Conservation (phyloP, 2,888 invertebrate species). For the Seladonia tumulorum region DNA sequence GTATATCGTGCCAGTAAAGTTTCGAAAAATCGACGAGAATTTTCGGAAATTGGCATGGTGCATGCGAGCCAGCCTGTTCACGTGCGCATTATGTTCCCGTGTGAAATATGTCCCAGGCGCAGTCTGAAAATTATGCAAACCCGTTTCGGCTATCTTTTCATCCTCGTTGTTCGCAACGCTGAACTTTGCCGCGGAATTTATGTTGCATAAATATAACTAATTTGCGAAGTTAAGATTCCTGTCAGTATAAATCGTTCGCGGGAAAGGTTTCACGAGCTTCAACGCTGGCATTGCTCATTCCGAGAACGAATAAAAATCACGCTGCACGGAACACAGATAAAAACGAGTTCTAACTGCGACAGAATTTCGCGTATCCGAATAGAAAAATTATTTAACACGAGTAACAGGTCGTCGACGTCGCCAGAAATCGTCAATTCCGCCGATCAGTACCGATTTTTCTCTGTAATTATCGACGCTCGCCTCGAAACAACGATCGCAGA, state of each 20-base stretch:
- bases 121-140: constrained; percentile 21
- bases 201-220: constrained; percentile 7
- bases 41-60: not conserved
- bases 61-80: not conserved
- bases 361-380: not conserved
- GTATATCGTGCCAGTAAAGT: not conserved
- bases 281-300: not conserved
- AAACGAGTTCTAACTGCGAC: not conserved
- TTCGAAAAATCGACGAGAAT: not conserved
- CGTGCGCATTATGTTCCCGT: not conserved
- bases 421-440: not conserved
- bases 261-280: not conserved
- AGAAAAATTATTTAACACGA: not conserved
- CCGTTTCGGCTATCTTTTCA: constrained; percentile 16
- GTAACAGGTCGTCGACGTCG: not conserved
- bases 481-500: not conserved
- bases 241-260: not conserved
- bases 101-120: not conserved
- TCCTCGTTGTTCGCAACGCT: constrained; percentile 14
- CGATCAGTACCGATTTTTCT: not conserved
- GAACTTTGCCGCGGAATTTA: not conserved
- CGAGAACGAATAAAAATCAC: not conserved
- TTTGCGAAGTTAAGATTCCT: not conserved
- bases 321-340: not conserved
- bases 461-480: not conserved